A percentile compares a stretch with the other conserved stretches of the same genome.
phyloP scores from a whole-genome alignment of 2,797 vertebrate species.

The Rhinophrynus dorsalis region DNA sequence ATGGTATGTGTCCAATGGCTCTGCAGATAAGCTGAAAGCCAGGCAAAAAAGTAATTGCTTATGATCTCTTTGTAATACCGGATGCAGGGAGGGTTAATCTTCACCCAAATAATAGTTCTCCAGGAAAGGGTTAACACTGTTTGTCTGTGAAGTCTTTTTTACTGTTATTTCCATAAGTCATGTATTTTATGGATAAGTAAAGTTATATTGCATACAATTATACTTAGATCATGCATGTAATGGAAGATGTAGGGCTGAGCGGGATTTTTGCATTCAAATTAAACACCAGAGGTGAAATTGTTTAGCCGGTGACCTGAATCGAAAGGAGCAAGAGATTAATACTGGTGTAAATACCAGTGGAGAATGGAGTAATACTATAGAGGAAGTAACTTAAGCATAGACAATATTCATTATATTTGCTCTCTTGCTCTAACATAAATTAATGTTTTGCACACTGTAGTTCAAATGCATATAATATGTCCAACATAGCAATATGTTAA shows the following conservation, averaged over 20 bases:
- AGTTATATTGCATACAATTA: neutral
- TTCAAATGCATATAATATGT: slow-evolving; percentile 1
- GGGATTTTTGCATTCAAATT: neutral
- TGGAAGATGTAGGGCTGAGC: no score
- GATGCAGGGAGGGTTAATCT: no score
- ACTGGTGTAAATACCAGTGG: neutral
- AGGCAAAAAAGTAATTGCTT: no score
- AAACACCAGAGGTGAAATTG: neutral
- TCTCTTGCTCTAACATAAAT: neutral
- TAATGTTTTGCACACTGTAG: slow-evolving; percentile 16
- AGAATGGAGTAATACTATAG: slow-evolving; percentile 3
- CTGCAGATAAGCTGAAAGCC: no score
- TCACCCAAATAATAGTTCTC: no score
- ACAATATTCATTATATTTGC: neutral
- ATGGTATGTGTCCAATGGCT: no score
- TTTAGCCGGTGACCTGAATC: neutral
- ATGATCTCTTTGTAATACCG: no score
- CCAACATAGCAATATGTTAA: neutral
- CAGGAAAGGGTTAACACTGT: no score
- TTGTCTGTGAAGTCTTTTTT: no score
- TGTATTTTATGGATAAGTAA: neutral
- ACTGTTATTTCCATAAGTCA: no score
- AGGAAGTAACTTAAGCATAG: neutral
- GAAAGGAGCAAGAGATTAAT: slow-evolving; percentile 13
- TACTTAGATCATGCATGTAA: no score